Evolutionary conservation across 2,113 vertebrate genomes (phyloP), one percentile per base, ranked within the genome.

Genomic region (Turdus rufiventris): DNA sequence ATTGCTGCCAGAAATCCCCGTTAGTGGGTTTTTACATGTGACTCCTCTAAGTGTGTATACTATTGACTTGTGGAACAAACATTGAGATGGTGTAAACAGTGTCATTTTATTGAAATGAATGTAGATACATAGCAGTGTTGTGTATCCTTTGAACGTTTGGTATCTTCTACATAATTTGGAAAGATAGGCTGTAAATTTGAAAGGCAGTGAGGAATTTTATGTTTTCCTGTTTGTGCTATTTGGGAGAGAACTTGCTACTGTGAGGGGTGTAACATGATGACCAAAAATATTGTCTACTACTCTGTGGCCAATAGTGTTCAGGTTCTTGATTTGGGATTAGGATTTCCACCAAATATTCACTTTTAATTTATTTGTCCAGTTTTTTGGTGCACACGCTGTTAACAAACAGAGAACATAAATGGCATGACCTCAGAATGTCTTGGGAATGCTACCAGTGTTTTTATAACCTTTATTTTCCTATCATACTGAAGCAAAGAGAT

Each of bases 401-500:
- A 38, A 51, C 28, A 63, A 66, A 48, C 7, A 54, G 54, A 65
- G 24, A 75, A 10, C 34, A 53, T 25, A 80, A 77, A 38, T 4
- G 4, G 18, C 13, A 47, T 38, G 28, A 40, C 20, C 18, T 78
- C 42, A 57, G 60, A 81, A 73, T 82, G 43, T 36, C 43, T 33
- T 34, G 33, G 28, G 36, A 75, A 74, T 70, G 50, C 43, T 70
- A 2, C 29, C 51, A 68, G 24, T 51, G 20, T 72, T 85, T 90
- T 88, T 76, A 15, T 91, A 87, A 96, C 42, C 23, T 62, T 89
- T 65, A 7, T 70, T 96, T 87, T 93, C 50, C 60, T 88, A 2
- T 93, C 12, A 6, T 83, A 25, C 43, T 74, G 25, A 93, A 99
- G 99, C 97, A 98, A 98, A 97, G 99, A 99, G 97, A 99, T 99